These are phyloP conservation scores for Phataginus tricuspis DNA, from an alignment of 2,797 vertebrate genomes.

Conservation along the genomic window DNA sequence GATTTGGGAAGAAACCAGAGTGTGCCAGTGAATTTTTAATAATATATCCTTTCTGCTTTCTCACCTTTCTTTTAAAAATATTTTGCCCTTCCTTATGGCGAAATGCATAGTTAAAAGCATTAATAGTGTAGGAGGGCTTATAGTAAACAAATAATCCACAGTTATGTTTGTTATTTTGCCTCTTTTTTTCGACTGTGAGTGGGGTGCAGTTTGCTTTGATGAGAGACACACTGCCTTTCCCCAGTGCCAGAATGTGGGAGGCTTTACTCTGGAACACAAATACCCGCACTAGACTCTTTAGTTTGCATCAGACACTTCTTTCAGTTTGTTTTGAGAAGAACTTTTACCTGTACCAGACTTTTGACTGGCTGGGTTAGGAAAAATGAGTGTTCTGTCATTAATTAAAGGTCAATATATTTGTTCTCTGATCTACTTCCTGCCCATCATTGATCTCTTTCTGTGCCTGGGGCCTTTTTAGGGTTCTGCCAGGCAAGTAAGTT, in stretches of 20 bases:
- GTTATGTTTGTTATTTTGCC: neutral
- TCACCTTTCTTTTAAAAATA: neutral
- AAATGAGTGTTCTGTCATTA: neutral
- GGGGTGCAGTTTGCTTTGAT: neutral
- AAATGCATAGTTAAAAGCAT: neutral
- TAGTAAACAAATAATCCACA: neutral
- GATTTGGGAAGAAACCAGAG: too few relatives aligned
- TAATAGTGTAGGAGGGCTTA: neutral
- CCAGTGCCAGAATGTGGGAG: neutral
- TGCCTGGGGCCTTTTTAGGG: neutral
- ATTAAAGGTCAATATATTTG: neutral
- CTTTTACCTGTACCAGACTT: neutral
- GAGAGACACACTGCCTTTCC: neutral
- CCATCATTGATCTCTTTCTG: neutral
- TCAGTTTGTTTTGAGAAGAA: neutral
- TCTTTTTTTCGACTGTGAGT: neutral
- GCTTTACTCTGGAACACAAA: neutral
- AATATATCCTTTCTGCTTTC: neutral
- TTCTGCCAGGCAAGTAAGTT: neutral
- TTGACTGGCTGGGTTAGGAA: neutral
- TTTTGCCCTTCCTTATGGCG: neutral
- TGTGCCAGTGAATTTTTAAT: neutral
- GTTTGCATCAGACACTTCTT: neutral
- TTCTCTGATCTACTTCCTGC: neutral
- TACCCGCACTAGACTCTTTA: neutral